These are phyloP conservation scores for Campylorhamphus procurvoides DNA, from an alignment of 2,113 vertebrate species.

Conservation along the genomic window DNA sequence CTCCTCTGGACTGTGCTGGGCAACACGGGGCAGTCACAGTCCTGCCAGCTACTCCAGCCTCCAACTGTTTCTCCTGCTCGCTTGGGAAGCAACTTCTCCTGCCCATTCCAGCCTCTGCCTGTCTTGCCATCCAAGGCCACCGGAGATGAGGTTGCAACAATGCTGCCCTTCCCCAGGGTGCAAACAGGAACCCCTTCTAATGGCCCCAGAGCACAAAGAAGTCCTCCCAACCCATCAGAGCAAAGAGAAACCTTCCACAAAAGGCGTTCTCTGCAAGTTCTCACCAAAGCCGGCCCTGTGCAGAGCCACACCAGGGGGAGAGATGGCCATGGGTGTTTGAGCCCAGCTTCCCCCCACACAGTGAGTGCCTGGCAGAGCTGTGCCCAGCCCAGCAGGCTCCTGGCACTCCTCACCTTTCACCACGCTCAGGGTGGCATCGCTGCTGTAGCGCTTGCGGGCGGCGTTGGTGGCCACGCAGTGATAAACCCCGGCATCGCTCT, in stretches of 20 bases:
- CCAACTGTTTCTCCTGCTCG: not conserved
- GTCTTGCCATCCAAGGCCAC: not conserved
- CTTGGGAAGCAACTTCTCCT: not conserved
- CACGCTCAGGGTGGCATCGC: conserved; percentile 82
- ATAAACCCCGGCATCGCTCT: conserved; percentile 85
- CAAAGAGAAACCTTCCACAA: not conserved
- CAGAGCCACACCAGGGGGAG: not conserved
- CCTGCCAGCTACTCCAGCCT: not conserved
- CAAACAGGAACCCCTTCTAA: not conserved
- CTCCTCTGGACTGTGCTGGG: not conserved
- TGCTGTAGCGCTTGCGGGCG: conserved; percentile 82
- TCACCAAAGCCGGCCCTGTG: not conserved
- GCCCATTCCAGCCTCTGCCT: not conserved
- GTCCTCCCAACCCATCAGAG: not conserved
- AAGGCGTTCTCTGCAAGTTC: not conserved
- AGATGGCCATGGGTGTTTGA: not conserved
- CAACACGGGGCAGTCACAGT: not conserved
- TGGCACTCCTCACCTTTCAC: conserved; percentile 77
- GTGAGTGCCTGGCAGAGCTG: fast-evolving
- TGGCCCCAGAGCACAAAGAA: not conserved
- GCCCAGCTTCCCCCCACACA: not conserved
- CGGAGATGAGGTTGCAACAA: not conserved
- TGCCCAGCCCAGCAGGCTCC: not conserved
- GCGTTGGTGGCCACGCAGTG: conserved; percentile 88
- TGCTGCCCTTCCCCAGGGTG: not conserved